A percentile compares a stretch with the other conserved stretches of the same genome.
Conservation (phyloP, 2,888 invertebrate genomes). For the Electrophaes corylata region DNA sequence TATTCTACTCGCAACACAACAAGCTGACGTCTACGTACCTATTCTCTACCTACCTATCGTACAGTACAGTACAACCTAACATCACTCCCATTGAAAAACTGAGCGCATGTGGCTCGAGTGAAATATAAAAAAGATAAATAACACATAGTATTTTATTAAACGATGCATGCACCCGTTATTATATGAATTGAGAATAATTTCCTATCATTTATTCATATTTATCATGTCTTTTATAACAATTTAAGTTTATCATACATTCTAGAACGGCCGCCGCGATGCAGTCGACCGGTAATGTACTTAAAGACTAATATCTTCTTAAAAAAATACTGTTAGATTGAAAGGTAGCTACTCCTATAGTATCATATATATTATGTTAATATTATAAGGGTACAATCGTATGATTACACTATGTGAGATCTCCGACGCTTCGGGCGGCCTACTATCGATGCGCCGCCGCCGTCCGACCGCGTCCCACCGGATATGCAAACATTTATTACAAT, state of each 20-base stretch:
- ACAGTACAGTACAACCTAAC: constrained; percentile 11
- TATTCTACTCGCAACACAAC: constrained; percentile 42
- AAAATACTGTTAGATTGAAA: constrained; percentile 85
- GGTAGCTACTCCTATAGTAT: constrained; percentile 81
- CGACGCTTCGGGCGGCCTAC: constrained; percentile 70
- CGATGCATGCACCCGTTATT: constrained; percentile 83
- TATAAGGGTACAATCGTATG: constrained; percentile 80
- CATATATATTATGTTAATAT: constrained; percentile 77
- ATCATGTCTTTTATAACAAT: constrained; percentile 81
- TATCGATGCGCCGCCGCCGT: constrained; percentile 49
- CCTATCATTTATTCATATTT: constrained; percentile 79
- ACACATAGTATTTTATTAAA: constrained; percentile 78
- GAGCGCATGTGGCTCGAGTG: constrained; percentile 69
- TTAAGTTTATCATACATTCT: constrained; percentile 80
- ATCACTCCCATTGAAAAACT: constrained; percentile 76
- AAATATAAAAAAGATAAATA: constrained; percentile 84
- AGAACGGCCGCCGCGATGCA: constrained; percentile 71
- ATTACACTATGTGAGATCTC: constrained; percentile 83
- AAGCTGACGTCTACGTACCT: constrained; percentile 45
- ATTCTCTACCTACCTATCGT: not conserved
- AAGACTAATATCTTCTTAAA: constrained; percentile 85
- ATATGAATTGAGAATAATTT: constrained; percentile 81
- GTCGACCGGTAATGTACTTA: constrained; percentile 78
- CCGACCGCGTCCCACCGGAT: constrained; percentile 79
- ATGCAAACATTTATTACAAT: constrained; percentile 77